These are phyloP conservation scores for Puntigrus tetrazona DNA, from an alignment of 2,113 vertebrate species.

Conservation along the genomic window DNA sequence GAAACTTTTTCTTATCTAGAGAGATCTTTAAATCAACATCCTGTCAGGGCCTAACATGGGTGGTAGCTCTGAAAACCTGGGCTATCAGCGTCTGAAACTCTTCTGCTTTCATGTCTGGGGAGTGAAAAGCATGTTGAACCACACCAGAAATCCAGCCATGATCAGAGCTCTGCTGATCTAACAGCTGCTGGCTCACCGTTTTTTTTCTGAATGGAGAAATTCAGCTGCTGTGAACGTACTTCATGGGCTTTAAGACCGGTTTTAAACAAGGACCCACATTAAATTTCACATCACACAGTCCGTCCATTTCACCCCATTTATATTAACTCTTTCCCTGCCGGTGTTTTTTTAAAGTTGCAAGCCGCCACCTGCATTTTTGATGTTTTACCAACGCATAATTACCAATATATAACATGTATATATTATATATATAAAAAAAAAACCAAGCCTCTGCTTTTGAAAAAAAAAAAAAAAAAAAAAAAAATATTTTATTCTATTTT, in stretches of 20 bases:
- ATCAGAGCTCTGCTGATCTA: constrained; percentile 36
- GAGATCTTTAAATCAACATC: constrained; percentile 44
- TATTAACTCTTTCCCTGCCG: too few species aligned
- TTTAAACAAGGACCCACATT: neutral
- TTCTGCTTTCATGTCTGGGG: constrained; percentile 24
- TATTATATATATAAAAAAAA: too few species aligned
- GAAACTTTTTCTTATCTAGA: neutral
- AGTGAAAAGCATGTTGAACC: constrained; percentile 30
- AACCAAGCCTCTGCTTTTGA: too few species aligned
- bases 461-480: too few species aligned
- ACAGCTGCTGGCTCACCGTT: neutral
- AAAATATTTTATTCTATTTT: too few species aligned
- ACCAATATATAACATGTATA: too few species aligned
- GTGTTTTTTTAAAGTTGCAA: too few species aligned
- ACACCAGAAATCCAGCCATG: constrained; percentile 27
- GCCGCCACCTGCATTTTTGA: too few species aligned
- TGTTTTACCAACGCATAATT: too few species aligned
- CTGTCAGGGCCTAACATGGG: constrained; percentile 25
- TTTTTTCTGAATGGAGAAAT: neutral
- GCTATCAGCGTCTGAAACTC: constrained; percentile 35
- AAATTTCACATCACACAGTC: neutral
- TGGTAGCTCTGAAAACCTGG: constrained; percentile 19
- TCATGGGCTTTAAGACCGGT: neutral
- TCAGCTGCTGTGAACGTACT: neutral
- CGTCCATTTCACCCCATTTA: neutral